Evolutionary conservation across 2,797 vertebrate species (phyloP).

Genomic region (Prunella strophiata): DNA sequence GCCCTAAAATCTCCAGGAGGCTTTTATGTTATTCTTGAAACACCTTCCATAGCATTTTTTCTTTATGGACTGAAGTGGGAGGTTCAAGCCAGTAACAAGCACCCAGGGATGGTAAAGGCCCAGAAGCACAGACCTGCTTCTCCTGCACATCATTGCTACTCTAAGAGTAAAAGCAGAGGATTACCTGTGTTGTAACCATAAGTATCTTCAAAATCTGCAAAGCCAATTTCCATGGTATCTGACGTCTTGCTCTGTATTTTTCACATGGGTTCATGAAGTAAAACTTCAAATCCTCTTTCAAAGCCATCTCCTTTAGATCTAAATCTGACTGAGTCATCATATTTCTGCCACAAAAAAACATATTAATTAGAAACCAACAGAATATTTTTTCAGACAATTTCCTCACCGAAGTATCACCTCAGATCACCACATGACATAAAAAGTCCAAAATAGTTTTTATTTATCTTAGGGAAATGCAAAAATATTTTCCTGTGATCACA

Average conservation of each 20-base stretch:
- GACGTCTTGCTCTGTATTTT: slow-evolving; percentile 89
- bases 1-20: not conserved
- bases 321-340: slow-evolving; percentile 72
- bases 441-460: not conserved
- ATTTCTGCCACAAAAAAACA: slow-evolving; percentile 58
- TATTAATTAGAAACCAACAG: not conserved
- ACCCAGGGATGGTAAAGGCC: not conserved
- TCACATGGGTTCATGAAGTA: slow-evolving; percentile 99
- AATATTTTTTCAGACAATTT: not conserved
- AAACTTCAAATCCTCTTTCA: slow-evolving; percentile 91
- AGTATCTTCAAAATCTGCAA: slow-evolving; percentile 95
- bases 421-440: not conserved
- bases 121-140: not conserved
- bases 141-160: not conserved
- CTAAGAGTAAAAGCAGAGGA: not conserved
- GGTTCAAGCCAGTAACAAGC: not conserved
- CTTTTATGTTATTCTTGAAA: not conserved
- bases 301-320: slow-evolving; percentile 75
- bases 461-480: not conserved
- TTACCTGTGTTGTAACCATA: slow-evolving; percentile 96
- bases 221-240: slow-evolving; percentile 94
- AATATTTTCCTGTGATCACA: not conserved
- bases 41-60: not conserved
- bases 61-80: not conserved
- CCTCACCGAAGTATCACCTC: not conserved